A percentile compares a stretch with the other conserved stretches of the same genome.
phyloP scores from a whole-genome alignment of 2,797 vertebrate genomes.

The Rhabdophis nuchalis region DNA sequence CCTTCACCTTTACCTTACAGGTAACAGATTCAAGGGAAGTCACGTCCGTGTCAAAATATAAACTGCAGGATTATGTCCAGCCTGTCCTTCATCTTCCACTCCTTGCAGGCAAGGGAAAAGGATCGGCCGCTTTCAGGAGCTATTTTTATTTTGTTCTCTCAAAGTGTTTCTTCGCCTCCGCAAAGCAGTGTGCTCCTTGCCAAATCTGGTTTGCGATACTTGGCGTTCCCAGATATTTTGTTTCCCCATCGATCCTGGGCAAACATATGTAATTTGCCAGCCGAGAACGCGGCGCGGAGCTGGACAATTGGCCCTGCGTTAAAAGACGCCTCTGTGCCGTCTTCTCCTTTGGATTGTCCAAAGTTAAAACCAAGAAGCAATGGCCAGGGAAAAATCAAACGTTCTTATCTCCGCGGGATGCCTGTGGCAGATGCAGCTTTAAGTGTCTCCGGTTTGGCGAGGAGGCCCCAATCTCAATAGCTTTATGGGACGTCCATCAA shows the following conservation, averaged over 20 bases:
- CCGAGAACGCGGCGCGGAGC: not conserved
- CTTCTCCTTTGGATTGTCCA: not conserved
- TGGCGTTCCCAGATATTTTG: not conserved
- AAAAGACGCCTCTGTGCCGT: not conserved
- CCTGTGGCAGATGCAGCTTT: not conserved
- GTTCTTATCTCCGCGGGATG: not conserved
- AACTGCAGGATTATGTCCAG: constrained; percentile 11
- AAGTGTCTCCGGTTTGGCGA: not conserved
- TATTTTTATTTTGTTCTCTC: not conserved
- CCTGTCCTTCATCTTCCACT: constrained; percentile 36
- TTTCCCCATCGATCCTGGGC: not conserved
- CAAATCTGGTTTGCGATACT: not conserved
- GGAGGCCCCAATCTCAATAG: not conserved
- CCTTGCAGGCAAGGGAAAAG: not conserved
- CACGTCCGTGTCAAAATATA: constrained; percentile 44
- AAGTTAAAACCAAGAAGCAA: not conserved
- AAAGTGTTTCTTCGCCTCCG: not conserved
- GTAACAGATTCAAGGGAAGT: constrained; percentile 45
- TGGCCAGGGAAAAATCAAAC: not conserved
- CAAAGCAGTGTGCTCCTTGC: not conserved
- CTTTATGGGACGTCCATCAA: not conserved
- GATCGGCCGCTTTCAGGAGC: not conserved
- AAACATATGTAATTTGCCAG: not conserved
- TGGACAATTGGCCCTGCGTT: not conserved
- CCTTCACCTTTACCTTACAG: too few relatives aligned